Percentiles rank a stretch among this genome's conserved stretches.
phyloP scores from a whole-genome alignment of 2,888 invertebrate genomes.

The Geotrupes spiniger region DNA sequence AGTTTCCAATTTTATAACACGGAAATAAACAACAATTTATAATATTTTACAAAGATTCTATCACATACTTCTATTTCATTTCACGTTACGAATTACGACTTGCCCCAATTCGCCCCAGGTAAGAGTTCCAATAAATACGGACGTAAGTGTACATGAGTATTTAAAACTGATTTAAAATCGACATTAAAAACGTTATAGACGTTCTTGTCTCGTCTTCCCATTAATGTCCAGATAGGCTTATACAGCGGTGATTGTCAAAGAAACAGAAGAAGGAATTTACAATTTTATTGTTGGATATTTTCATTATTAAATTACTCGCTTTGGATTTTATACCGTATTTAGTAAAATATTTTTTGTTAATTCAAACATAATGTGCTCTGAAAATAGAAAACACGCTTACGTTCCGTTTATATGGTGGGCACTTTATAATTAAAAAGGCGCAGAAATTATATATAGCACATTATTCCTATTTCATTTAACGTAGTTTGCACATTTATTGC shows the following conservation, averaged over 20 bases:
- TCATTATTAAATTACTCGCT: conserved; percentile 42
- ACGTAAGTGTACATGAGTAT: not conserved
- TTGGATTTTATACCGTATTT: conserved; percentile 34
- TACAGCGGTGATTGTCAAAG: conserved; percentile 46
- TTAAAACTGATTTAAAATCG: conserved; percentile 35
- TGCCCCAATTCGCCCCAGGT: too few species aligned
- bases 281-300: conserved; percentile 48
- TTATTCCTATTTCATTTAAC: conserved; percentile 4
- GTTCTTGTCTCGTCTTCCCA: conserved; percentile 43
- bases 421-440: conserved; percentile 5
- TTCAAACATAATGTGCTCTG: conserved; percentile 6
- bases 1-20: too few species aligned
- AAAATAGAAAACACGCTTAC: conserved; percentile 10
- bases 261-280: conserved; percentile 41
- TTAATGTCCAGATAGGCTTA: conserved; percentile 45
- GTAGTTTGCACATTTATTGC: not conserved
- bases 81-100: too few species aligned
- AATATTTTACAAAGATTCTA: too few species aligned
- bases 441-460: conserved; percentile 7
- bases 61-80: too few species aligned
- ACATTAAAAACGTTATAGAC: conserved; percentile 43
- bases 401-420: conserved; percentile 3
- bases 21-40: too few species aligned
- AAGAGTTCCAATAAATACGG: too few species aligned
- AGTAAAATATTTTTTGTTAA: conserved; percentile 15